A percentile compares a stretch with the other conserved stretches of the same genome.
These are phyloP conservation scores for Proteles cristata DNA, from an alignment of 2,113 vertebrate species.

Conservation along the genomic window DNA sequence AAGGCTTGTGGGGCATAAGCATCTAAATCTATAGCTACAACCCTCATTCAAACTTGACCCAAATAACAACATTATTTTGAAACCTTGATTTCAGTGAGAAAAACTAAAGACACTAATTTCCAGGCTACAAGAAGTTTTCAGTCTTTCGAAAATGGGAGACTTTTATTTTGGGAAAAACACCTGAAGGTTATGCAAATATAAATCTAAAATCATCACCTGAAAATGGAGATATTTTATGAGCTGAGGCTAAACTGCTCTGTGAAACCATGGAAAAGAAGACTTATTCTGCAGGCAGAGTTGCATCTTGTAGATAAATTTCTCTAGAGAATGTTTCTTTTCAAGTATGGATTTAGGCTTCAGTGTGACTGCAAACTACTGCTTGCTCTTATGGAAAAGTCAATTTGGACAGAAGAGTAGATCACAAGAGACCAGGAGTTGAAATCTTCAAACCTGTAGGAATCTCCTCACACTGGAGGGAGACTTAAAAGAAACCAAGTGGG, in stretches of 20 bases:
- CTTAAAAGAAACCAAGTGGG: background rate
- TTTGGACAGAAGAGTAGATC: background rate
- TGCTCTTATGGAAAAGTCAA: background rate
- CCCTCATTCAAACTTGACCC: background rate
- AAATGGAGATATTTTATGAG: constrained; percentile 47
- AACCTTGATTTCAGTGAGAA: background rate
- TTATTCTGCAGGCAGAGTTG: background rate
- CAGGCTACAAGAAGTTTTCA: background rate
- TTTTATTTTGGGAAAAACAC: background rate
- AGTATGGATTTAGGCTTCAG: background rate
- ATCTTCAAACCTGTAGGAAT: background rate
- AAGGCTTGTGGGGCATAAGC: background rate
- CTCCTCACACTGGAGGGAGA: background rate
- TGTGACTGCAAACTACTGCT: background rate
- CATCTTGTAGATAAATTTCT: background rate
- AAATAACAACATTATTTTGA: constrained; percentile 35
- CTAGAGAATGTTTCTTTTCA: background rate
- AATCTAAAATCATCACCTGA: constrained; percentile 13
- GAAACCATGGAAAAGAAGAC: background rate
- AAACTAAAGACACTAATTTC: background rate
- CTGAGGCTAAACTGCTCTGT: background rate
- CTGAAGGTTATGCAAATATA: background rate
- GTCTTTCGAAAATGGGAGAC: background rate
- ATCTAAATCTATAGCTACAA: background rate
- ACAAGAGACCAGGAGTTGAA: background rate